Evolutionary conservation across 1,140 invertebrate species (phyloP).

Genomic region (Triops longicaudatus): DNA sequence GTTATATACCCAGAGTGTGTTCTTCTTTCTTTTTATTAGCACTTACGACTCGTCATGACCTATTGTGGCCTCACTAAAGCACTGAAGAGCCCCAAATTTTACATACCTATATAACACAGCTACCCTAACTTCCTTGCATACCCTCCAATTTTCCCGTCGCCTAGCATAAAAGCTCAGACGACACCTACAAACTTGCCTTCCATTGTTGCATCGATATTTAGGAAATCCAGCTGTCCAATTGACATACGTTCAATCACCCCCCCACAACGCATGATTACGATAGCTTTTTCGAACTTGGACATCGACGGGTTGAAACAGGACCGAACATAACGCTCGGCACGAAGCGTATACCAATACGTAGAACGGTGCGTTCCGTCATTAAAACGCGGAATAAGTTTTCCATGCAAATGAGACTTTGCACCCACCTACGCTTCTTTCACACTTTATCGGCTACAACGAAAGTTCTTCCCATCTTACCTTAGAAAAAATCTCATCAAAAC

Average conservation of each 20-base stretch:
- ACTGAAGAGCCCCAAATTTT: background rate
- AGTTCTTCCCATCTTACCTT: background rate
- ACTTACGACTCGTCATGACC: background rate
- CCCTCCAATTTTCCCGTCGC: slow-evolving; percentile 1
- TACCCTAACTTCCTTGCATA: background rate
- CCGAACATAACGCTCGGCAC: background rate
- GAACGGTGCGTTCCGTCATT: background rate
- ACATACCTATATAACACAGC: background rate
- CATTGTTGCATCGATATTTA: background rate
- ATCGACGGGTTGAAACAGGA: background rate
- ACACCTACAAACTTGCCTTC: slow-evolving; percentile 7
- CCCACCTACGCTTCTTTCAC: background rate
- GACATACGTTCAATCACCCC: background rate
- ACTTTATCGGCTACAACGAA: background rate
- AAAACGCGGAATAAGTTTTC: background rate
- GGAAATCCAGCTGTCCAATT: slow-evolving; percentile 10
- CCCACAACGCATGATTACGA: background rate
- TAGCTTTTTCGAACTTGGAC: background rate
- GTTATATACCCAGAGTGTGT: background rate
- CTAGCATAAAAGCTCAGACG: background rate
- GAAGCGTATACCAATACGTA: no score
- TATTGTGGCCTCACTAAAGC: background rate
- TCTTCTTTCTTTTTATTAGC: background rate
- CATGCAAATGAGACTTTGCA: background rate
- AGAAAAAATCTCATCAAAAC: background rate